phyloP scores from a whole-genome alignment of 2,113 vertebrate species.

The Hippocampus comes region DNA sequence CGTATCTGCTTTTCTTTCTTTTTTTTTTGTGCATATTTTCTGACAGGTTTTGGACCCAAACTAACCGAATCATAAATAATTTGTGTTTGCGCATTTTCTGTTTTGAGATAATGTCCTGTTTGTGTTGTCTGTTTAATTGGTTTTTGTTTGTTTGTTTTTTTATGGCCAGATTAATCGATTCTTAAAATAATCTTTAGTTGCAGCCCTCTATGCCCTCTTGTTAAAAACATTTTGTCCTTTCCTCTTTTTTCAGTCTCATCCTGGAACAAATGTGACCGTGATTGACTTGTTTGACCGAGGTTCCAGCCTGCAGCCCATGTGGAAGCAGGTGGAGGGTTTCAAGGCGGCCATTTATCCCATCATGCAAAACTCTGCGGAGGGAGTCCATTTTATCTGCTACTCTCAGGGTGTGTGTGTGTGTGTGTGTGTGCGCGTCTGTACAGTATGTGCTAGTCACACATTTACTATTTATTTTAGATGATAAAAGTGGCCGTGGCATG shows the following conservation, averaged over 20 bases:
- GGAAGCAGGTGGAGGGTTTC: conserved; percentile 88
- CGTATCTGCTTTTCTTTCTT: no score
- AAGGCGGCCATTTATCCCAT: conserved; percentile 81
- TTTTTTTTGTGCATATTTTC: no score
- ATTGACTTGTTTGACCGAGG: conserved; percentile 84
- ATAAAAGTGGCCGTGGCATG: conserved; percentile 3
- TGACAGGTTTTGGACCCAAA: no score
- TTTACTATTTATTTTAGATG: conserved; percentile 18
- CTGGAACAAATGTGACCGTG: conserved; percentile 82
- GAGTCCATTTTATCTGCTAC: conserved; percentile 82
- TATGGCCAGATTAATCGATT: no score
- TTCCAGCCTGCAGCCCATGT: conserved; percentile 82
- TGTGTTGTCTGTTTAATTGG: no score
- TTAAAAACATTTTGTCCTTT: not conserved
- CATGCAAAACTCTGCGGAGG: conserved; percentile 81
- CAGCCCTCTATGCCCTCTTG: not conserved
- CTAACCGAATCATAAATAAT: no score
- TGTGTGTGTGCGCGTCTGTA: not conserved
- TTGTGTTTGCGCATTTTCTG: no score
- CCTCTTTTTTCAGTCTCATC: conserved; percentile 75
- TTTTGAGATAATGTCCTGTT: no score
- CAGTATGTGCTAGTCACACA: not conserved
- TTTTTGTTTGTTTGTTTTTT: no score
- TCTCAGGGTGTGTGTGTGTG: conserved; percentile 67
- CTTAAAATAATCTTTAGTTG: no score